Evolutionary conservation across 2,113 vertebrate species (phyloP).

Genomic region (Tragelaphus strepsiceros): DNA sequence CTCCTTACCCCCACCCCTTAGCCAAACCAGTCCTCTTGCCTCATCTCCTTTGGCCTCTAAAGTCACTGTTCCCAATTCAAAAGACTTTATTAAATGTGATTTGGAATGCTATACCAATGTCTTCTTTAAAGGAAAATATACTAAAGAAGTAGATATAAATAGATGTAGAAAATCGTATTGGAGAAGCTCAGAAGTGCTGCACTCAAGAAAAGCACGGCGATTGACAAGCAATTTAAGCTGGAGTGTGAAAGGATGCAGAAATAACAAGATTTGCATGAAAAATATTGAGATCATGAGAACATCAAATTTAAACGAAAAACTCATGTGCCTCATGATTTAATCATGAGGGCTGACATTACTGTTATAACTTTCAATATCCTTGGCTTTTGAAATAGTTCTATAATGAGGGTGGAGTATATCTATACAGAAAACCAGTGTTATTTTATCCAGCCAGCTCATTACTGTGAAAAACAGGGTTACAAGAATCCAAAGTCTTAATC

Average conservation of each 20-base stretch:
- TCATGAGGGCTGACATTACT: constrained; percentile 82
- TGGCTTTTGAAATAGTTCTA: constrained; percentile 81
- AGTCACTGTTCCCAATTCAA: constrained; percentile 66
- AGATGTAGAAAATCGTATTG: constrained; percentile 79
- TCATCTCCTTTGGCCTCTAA: constrained; percentile 32
- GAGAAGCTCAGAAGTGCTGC: constrained; percentile 78
- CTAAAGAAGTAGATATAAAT: constrained; percentile 83
- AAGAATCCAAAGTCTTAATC: constrained; percentile 68
- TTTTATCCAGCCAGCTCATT: constrained; percentile 75
- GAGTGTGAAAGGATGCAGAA: constrained; percentile 84
- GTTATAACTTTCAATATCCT: constrained; percentile 79
- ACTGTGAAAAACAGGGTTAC: constrained; percentile 67
- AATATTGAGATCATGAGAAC: constrained; percentile 86
- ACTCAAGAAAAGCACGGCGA: constrained; percentile 79
- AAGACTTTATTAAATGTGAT: constrained; percentile 70
- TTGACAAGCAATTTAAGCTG: constrained; percentile 85
- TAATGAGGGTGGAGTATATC: constrained; percentile 78
- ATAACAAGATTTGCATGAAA: constrained; percentile 88
- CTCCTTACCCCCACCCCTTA: neutral
- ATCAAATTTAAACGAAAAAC: constrained; percentile 84
- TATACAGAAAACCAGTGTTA: constrained; percentile 74
- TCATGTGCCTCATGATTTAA: constrained; percentile 85
- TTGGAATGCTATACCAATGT: constrained; percentile 68
- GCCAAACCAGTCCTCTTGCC: constrained; percentile 17
- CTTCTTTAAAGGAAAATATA: constrained; percentile 76